These are phyloP conservation scores for Eospalax fontanierii DNA, from an alignment of 2,797 vertebrate species.

Conservation along the genomic window DNA sequence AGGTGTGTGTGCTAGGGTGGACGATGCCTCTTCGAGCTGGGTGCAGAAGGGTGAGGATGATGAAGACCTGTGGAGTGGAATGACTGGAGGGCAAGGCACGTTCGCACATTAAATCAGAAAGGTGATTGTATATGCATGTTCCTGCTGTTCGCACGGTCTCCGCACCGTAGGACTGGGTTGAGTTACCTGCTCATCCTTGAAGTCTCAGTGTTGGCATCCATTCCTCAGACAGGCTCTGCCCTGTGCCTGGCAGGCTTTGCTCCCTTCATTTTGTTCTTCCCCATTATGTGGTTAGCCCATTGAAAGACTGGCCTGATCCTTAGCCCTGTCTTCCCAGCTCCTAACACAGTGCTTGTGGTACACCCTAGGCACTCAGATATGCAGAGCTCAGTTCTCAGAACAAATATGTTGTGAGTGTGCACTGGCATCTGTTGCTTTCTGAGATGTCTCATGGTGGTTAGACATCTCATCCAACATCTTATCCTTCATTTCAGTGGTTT, in stretches of 20 bases:
- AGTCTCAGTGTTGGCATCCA: not conserved
- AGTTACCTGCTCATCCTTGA: not conserved
- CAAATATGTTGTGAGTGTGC: not conserved
- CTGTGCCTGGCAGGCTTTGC: not conserved
- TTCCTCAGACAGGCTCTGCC: not conserved
- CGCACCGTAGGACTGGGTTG: not conserved
- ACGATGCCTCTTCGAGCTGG: not conserved
- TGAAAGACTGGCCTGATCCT: not conserved
- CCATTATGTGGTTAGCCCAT: not conserved
- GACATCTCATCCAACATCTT: constrained; percentile 33
- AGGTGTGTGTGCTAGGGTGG: not conserved
- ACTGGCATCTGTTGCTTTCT: constrained; percentile 37
- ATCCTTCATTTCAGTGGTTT: constrained; percentile 44
- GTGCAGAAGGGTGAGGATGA: not conserved
- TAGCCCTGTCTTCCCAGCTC: not conserved
- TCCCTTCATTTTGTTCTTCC: not conserved
- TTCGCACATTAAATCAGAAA: not conserved
- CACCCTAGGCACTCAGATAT: not conserved
- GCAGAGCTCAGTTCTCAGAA: not conserved
- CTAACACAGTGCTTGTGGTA: not conserved
- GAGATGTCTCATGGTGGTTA: constrained; percentile 3
- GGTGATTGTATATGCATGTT: accelerated
- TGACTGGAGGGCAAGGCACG: not conserved
- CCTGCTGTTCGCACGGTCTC: not conserved
- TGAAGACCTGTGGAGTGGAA: not conserved